These are phyloP conservation scores for Luscinia megarhynchos DNA, from an alignment of 2,797 vertebrate genomes.

Conservation along the genomic window DNA sequence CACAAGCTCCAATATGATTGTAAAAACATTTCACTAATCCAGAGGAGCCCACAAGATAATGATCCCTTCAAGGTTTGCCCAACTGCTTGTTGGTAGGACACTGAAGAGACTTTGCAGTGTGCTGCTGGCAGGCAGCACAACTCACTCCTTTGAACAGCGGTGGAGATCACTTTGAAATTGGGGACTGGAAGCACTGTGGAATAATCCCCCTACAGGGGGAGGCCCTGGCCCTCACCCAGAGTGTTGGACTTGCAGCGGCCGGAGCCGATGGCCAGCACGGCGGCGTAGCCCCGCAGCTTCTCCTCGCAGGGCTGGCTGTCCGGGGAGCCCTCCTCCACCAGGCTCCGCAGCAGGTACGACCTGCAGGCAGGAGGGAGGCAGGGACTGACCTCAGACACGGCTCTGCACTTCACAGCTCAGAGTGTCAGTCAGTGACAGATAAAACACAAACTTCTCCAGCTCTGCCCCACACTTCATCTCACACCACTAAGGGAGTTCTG, in stretches of 20 bases:
- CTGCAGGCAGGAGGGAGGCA: slow-evolving; percentile 62
- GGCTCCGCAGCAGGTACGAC: slow-evolving; percentile 93
- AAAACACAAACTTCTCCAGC: not conserved
- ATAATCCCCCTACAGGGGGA: not conserved
- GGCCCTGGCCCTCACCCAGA: slow-evolving; percentile 81
- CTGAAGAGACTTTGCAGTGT: not conserved
- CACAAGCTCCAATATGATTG: not conserved
- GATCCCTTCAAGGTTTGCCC: not conserved
- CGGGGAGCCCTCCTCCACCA: slow-evolving; percentile 86
- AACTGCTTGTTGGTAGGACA: not conserved
- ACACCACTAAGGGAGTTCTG: not conserved
- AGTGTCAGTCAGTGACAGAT: not conserved
- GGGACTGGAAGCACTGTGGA: not conserved
- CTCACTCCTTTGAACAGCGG: fast-evolving
- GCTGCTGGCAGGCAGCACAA: not conserved
- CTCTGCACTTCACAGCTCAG: not conserved
- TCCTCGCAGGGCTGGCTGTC: slow-evolving; percentile 88
- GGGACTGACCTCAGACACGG: not conserved
- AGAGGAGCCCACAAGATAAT: not conserved
- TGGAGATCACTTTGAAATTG: not conserved
- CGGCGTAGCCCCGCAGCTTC: slow-evolving; percentile 92
- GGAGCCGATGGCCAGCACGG: slow-evolving; percentile 92
- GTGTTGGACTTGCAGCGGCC: slow-evolving; percentile 93
- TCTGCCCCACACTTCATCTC: not conserved
- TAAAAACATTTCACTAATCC: not conserved